Conservation (phyloP, 2,113 vertebrate genomes). For the Sapajus apella region DNA sequence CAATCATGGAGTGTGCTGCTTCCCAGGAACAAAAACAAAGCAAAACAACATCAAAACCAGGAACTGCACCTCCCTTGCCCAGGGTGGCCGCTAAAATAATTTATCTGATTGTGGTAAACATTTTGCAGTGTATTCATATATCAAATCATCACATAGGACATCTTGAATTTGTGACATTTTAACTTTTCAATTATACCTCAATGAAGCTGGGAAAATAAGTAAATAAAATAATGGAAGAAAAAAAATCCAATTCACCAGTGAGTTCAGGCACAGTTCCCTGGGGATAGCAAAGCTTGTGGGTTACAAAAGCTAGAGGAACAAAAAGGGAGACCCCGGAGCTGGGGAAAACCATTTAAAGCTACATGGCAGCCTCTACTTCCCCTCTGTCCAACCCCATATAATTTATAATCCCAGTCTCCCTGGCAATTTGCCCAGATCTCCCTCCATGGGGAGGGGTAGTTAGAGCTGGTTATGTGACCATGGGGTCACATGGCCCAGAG, state of each 20-base stretch:
- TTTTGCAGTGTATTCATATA: fast-evolving
- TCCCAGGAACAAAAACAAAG: too few species aligned
- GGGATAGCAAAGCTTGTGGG: background rate
- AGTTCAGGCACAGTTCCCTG: background rate
- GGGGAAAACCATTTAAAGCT: background rate
- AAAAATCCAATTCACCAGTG: too few species aligned
- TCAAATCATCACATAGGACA: fast-evolving
- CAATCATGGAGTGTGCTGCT: background rate
- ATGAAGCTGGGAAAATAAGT: background rate
- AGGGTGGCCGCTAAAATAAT: too few species aligned
- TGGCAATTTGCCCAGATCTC: background rate
- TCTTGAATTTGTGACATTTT: background rate
- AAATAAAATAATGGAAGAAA: background rate
- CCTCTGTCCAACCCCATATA: background rate
- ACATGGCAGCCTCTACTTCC: background rate
- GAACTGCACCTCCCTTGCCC: background rate
- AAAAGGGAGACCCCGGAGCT: background rate
- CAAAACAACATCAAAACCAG: background rate
- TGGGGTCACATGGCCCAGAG: background rate
- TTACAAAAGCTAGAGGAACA: background rate
- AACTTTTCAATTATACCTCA: background rate
- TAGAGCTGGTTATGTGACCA: too few species aligned
- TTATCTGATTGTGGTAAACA: background rate
- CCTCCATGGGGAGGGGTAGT: background rate
- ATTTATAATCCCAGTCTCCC: background rate